Conservation (phyloP, 1,140 invertebrate genomes). For the Heterodera schachtii region DNA sequence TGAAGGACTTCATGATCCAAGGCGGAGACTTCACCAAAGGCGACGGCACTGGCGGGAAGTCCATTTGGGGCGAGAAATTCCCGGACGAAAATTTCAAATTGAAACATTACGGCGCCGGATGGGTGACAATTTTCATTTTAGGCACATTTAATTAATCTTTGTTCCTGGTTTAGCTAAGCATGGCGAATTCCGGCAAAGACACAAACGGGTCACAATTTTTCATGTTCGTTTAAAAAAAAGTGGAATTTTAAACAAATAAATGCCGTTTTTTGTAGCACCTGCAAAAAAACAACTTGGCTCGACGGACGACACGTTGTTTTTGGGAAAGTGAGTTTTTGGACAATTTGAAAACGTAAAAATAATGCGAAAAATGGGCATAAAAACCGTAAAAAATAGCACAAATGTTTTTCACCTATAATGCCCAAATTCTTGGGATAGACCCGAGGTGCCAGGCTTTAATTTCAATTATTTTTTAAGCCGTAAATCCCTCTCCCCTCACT, state of each 20-base stretch:
- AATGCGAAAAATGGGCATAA: too few relatives aligned
- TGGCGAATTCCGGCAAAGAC: slow-evolving; percentile 83
- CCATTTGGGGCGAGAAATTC: slow-evolving; percentile 84
- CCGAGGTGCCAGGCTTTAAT: too few relatives aligned
- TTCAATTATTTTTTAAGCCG: too few relatives aligned
- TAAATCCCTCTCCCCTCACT: too few relatives aligned
- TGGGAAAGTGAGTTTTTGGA: slow-evolving; percentile 77
- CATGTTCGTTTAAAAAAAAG: slow-evolving; percentile 73
- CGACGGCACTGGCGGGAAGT: slow-evolving; percentile 75
- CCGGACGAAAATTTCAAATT: slow-evolving; percentile 91
- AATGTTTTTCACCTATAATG: too few relatives aligned
- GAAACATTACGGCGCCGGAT: slow-evolving; percentile 83
- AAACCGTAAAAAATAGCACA: too few relatives aligned
- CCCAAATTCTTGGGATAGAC: too few relatives aligned
- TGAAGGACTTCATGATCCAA: slow-evolving; percentile 68
- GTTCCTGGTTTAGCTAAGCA: slow-evolving; percentile 75
- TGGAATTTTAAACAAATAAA: slow-evolving; percentile 49
- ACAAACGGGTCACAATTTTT: slow-evolving; percentile 86
- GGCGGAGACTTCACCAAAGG: slow-evolving; percentile 67
- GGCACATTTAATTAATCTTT: slow-evolving; percentile 12
- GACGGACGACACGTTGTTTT: slow-evolving; percentile 90
- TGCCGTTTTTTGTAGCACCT: slow-evolving; percentile 72
- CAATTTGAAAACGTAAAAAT: background rate
- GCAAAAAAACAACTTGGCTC: slow-evolving; percentile 81
- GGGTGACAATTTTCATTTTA: slow-evolving; percentile 76